Evolutionary conservation across 2,797 vertebrate genomes (phyloP), one percentile per base, ranked within the genome.

Genomic region (Sternarchorhynchus goeldii): DNA sequence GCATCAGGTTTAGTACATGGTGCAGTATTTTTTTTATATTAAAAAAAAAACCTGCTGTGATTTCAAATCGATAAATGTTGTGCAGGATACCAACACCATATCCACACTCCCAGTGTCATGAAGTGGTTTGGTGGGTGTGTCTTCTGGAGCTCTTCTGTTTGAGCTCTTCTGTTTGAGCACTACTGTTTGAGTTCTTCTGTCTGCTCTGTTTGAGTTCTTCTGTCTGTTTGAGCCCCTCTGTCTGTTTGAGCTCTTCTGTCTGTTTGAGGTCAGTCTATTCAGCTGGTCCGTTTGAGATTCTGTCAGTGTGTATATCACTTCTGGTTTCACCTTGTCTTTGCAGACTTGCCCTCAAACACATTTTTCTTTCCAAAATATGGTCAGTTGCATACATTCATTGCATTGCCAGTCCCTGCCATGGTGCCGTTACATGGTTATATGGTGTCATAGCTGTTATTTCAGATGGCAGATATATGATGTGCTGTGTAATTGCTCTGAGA

Each of bases 41-140:
- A 25, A 25, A 25, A 25, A 25, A 59, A 75, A 58, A 81, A 25
- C 29, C 31, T 67, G 69, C 58, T 69, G 6, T 70, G 18, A 32
- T 65, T 64, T 65, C 45, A 71, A 50, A 69, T 82, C 16, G 39
- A 78, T 53, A 78, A 56, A 31, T 66, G 34, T 29, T 25, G 32
- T 41, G 25, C 56, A 53, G 58, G 66, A 66, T 41, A 20, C n/a
- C 50, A 74, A 62, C 71, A 70, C 73, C 20, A 64, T 76, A 63
- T 29, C 56, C 65, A 73, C 29, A 36, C 68, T 72, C 67, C 68
- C 55, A 75, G 60, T 74, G 60, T 75, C 41, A 62, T 56, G 32
- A 68, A 53, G 34, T 63, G 73, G 74, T 67, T 66, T 74, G 59
- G 79, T 84, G 81, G 76, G 78, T 79, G 79, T 84, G 78, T 60